A percentile compares a stretch with the other conserved stretches of the same genome.
These are phyloP conservation scores for Nycteola revayana DNA, from an alignment of 2,888 invertebrate species.

Conservation along the genomic window DNA sequence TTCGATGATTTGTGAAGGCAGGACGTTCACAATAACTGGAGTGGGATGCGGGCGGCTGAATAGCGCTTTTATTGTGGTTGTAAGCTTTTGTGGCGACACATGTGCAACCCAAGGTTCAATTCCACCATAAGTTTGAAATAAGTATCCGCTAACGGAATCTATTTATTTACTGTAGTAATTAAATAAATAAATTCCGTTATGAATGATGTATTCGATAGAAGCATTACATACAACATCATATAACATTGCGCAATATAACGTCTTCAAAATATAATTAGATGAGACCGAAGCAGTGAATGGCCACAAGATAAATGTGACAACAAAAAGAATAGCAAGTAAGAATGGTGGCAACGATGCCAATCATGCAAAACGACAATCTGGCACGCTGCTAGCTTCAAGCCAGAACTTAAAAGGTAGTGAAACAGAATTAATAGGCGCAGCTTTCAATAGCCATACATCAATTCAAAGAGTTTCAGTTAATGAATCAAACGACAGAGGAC, in stretches of 20 bases:
- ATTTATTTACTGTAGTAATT: slow-evolving; percentile 15
- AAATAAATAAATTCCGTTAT: no score
- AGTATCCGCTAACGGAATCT: slow-evolving; percentile 27
- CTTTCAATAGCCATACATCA: slow-evolving; percentile 63
- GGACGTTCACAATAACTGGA: slow-evolving; percentile 69
- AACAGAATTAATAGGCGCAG: slow-evolving; percentile 55
- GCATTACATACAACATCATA: no score
- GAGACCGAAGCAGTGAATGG: slow-evolving; percentile 32
- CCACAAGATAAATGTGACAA: slow-evolving; percentile 39
- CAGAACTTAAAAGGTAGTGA: slow-evolving; percentile 43
- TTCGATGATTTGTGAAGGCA: slow-evolving; percentile 78
- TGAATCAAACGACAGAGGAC: slow-evolving; percentile 77
- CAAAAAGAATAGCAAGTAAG: slow-evolving; percentile 33
- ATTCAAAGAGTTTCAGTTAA: slow-evolving; percentile 73
- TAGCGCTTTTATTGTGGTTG: slow-evolving; percentile 59
- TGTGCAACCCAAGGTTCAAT: slow-evolving; percentile 31
- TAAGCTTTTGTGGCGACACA: slow-evolving; percentile 60
- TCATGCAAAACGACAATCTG: slow-evolving; percentile 41
- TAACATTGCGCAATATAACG: no score
- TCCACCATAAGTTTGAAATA: slow-evolving; percentile 21
- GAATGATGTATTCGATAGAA: no score
- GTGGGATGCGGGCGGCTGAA: slow-evolving; percentile 77
- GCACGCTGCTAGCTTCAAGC: slow-evolving; percentile 28
- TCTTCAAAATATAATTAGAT: slow-evolving; percentile 18
- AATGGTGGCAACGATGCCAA: slow-evolving; percentile 40